phyloP scores from a whole-genome alignment of 2,797 vertebrate genomes.

The Peromyscus aztecus region DNA sequence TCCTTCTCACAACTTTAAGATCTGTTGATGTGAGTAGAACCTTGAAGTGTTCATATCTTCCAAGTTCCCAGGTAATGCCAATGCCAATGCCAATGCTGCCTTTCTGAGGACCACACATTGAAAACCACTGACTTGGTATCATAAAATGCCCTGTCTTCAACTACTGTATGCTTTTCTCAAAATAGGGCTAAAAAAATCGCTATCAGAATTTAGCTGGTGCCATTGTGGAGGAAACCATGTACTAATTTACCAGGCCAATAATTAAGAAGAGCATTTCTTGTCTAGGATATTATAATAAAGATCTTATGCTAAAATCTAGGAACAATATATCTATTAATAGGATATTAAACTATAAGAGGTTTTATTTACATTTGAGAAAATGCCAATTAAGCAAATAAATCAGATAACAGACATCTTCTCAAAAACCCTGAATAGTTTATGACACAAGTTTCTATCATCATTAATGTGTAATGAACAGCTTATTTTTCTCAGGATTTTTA shows the following conservation, averaged over 20 bases:
- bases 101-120: background rate
- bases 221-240: background rate
- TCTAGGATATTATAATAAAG: background rate
- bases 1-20: background rate
- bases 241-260: slow-evolving; percentile 24
- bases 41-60: background rate
- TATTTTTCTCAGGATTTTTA: background rate
- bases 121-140: background rate
- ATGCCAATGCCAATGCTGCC: background rate
- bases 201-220: background rate
- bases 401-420: background rate
- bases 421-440: slow-evolving; percentile 18
- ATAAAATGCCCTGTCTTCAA: background rate
- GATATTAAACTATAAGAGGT: slow-evolving; percentile 28
- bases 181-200: background rate
- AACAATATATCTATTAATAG: background rate
- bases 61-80: background rate
- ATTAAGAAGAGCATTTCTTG: slow-evolving; percentile 45
- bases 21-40: background rate
- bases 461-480: slow-evolving; percentile 33
- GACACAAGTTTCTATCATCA: slow-evolving; percentile 5
- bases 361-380: slow-evolving; percentile 53
- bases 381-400: slow-evolving; percentile 22
- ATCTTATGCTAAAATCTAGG: slow-evolving; percentile 25
- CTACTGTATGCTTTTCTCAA: background rate